Evolutionary conservation across 92 coral and sea anemone genomes (phyloP), one percentile per base, ranked within the genome.

Genomic region (Paramuricea clavata): DNA sequence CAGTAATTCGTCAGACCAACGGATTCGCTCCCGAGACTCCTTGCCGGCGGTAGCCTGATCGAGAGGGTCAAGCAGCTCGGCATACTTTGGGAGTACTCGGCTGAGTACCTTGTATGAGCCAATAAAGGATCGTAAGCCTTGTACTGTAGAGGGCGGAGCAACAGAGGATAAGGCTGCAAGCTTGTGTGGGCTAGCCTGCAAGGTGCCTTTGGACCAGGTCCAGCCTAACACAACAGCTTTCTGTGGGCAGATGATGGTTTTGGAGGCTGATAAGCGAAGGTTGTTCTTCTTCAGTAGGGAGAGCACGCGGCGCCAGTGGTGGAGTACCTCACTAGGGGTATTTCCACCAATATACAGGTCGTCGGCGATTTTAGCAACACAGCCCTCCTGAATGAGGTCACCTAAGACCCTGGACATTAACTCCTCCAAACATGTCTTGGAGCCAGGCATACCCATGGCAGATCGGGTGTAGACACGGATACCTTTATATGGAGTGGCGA

Each of bases 341-440:
- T 56, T 81, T 6, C 82, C 83, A 10, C 83, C 82, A 47, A 81
- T 28, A 49, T 88, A 61, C 70, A 60, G 64, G 67, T 81, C 76
- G 50, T 81, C 77, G n/a, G n/a, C n/a, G n/a, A n/a, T n/a, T n/a
- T n/a, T n/a, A n/a, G n/a, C n/a, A n/a, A n/a, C n/a, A n/a, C n/a
- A n/a, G n/a, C n/a, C n/a, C n/a, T n/a, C n/a, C n/a, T n/a, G n/a
- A n/a, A n/a, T n/a, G n/a, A n/a, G n/a, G n/a, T n/a, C n/a, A n/a
- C n/a, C n/a, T 15, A 62, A 74, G 12, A 81, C 81, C 68, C 49
- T 36, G 16, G 47, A n/a, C n/a, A n/a, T n/a, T n/a, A n/a, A n/a
- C n/a, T n/a, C n/a, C n/a, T n/a, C n/a, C n/a, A n/a, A n/a, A n/a
- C 91, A 39, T 70, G 81, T 75, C 69, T 81, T 78, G 6, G 93